phyloP scores from a whole-genome alignment of 2,797 vertebrate genomes.

The Dromococcyx pavoninus region DNA sequence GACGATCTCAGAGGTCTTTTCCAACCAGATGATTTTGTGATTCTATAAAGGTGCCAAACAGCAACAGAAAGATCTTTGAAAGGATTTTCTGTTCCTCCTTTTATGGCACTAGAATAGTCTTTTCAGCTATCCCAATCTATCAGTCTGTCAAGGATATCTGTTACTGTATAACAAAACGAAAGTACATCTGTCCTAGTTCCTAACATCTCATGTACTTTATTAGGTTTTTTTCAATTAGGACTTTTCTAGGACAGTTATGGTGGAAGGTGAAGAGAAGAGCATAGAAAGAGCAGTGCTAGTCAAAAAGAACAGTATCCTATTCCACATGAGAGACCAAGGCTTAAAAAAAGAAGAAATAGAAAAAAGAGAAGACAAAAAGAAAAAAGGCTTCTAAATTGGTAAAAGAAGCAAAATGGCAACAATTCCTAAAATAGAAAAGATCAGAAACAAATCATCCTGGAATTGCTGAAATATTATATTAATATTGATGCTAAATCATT shows the following conservation, averaged over 20 bases:
- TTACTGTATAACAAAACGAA: background rate
- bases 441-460: background rate
- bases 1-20: too few relatives aligned
- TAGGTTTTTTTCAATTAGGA: background rate
- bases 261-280: background rate
- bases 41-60: background rate
- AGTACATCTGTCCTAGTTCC: background rate
- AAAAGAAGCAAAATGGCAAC: background rate
- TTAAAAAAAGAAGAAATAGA: background rate
- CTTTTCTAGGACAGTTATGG: background rate
- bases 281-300: background rate
- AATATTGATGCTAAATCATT: background rate
- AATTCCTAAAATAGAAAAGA: background rate
- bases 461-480: background rate
- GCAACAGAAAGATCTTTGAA: background rate
- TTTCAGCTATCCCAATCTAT: background rate
- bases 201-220: background rate
- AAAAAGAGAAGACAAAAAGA: too few relatives aligned
- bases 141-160: background rate
- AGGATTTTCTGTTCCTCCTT: background rate
- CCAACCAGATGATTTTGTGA: too few relatives aligned
- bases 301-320: background rate
- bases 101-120: background rate
- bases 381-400: background rate
- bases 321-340: background rate